Conservation (phyloP, 2,113 vertebrate species). For the Aphyosemion australe region DNA sequence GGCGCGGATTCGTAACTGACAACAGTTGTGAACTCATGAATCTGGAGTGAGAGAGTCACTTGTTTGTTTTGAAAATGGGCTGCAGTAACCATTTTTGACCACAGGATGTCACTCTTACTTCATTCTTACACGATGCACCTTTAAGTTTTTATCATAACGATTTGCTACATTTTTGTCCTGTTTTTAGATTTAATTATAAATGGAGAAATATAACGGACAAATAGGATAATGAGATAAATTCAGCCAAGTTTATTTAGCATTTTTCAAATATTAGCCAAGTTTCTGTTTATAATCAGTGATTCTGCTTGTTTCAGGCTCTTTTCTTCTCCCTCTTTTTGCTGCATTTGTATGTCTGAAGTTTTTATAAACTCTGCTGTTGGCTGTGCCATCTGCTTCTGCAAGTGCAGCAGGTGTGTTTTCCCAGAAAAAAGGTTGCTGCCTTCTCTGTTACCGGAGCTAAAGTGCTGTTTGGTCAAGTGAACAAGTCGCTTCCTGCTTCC, state of each 20-base stretch:
- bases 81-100: too few species aligned
- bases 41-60: too few species aligned
- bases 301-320: neutral
- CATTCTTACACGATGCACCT: too few species aligned
- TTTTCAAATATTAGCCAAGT: neutral
- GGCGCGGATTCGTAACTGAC: too few species aligned
- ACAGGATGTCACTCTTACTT: too few species aligned
- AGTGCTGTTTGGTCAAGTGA: constrained; percentile 6
- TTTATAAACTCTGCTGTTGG: neutral
- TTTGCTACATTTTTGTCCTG: too few species aligned
- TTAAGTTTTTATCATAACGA: too few species aligned
- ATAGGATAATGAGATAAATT: neutral
- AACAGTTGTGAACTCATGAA: too few species aligned
- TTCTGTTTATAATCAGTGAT: neutral
- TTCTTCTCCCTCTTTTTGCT: neutral
- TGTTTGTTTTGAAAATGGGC: too few species aligned
- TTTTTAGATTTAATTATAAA: too few species aligned
- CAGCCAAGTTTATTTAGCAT: neutral
- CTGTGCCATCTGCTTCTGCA: constrained; percentile 18
- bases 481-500: constrained; percentile 21
- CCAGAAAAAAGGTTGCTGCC: constrained; percentile 1
- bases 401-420: constrained; percentile 44
- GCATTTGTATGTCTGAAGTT: constrained; percentile 1
- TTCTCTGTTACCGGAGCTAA: neutral
- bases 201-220: too few species aligned